Conservation (phyloP, 2,888 invertebrate genomes). For the Athalia cordata region DNA sequence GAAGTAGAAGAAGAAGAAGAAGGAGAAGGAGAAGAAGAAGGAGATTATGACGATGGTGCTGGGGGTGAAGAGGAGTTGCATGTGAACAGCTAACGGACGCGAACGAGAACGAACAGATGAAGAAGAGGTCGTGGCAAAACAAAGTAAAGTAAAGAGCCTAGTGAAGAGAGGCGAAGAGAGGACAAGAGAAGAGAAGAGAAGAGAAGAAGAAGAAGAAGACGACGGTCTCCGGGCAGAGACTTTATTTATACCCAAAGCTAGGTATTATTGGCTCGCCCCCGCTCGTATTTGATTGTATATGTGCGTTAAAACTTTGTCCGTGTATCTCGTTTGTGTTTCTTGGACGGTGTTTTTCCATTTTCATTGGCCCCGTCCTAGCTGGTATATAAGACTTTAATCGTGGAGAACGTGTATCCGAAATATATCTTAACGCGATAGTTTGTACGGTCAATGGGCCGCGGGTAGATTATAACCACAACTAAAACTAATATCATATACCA, state of each 20-base stretch:
- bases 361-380: slow-evolving; percentile 10
- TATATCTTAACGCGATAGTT: slow-evolving; percentile 28
- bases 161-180: slow-evolving; percentile 36
- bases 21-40: slow-evolving; percentile 18
- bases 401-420: slow-evolving; percentile 37
- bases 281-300: slow-evolving; percentile 49
- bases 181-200: slow-evolving; percentile 46
- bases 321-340: slow-evolving; percentile 22
- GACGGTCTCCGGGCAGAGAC: slow-evolving; percentile 64
- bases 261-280: slow-evolving; percentile 72
- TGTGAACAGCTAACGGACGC: slow-evolving; percentile 26
- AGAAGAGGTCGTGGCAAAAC: slow-evolving; percentile 14
- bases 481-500: background rate
- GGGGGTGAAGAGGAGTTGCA: slow-evolving; percentile 25
- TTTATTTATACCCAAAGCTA: slow-evolving; percentile 72
- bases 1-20: slow-evolving; percentile 30
- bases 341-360: slow-evolving; percentile 31
- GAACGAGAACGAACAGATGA: slow-evolving; percentile 31
- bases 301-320: background rate
- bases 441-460: slow-evolving; percentile 39
- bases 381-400: slow-evolving; percentile 27
- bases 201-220: slow-evolving; percentile 50
- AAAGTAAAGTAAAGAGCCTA: no score
- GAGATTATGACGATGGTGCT: background rate
- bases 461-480: slow-evolving; percentile 25